Evolutionary conservation across 2,113 vertebrate species (phyloP).

Genomic region (Macquaria ambigua): DNA sequence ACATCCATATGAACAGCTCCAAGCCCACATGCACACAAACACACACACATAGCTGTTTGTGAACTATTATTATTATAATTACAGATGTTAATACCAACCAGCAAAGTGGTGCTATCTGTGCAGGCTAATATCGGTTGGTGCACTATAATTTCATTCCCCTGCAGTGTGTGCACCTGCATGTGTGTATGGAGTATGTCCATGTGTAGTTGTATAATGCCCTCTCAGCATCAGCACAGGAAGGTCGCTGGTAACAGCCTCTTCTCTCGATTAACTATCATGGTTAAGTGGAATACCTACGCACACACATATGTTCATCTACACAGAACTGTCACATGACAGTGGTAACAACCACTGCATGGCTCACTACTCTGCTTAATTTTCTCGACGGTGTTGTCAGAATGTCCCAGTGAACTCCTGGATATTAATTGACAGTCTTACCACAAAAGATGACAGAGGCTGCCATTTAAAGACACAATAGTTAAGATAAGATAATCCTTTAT

Average conservation of each 20-base stretch:
- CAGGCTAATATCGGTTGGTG: neutral
- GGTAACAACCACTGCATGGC: constrained; percentile 10
- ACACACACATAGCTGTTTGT: neutral
- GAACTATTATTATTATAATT: constrained; percentile 26
- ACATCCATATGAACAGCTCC: neutral
- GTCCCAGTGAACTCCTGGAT: neutral
- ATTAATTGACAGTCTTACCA: constrained; percentile 2
- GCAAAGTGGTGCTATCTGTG: neutral
- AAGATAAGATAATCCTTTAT: too few relatives aligned
- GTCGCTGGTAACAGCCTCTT: constrained; percentile 20
- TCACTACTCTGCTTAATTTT: constrained; percentile 25
- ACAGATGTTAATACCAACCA: neutral
- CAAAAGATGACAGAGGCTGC: neutral
- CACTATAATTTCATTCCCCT: neutral
- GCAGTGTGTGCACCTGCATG: neutral
- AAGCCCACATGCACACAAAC: neutral
- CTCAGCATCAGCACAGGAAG: constrained; percentile 28
- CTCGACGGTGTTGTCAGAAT: neutral
- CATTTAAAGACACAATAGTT: neutral
- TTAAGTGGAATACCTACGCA: constrained; percentile 14
- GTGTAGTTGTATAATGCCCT: neutral
- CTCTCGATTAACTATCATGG: constrained; percentile 16
- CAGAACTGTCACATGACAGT: neutral
- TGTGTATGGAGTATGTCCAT: neutral
- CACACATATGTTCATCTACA: neutral